A percentile compares a stretch with the other conserved stretches of the same genome.
These are phyloP conservation scores for Hypomecis atomaria DNA, from an alignment of 2,888 invertebrate genomes.

Conservation along the genomic window DNA sequence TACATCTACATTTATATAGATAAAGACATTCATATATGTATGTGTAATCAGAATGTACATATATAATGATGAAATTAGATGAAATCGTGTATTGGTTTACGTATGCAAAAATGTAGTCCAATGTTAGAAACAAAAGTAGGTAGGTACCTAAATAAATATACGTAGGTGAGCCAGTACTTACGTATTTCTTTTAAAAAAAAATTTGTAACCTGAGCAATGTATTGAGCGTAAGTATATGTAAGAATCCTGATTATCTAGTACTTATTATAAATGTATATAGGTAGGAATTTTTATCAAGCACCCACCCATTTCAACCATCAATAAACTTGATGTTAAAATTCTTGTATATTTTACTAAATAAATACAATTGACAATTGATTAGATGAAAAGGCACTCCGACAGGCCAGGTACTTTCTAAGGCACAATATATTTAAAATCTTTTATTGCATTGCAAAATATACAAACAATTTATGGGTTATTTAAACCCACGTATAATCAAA, in stretches of 20 bases:
- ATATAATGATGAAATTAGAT: too few relatives aligned
- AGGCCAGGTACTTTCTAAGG: slow-evolving; percentile 36
- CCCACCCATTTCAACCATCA: slow-evolving; percentile 1
- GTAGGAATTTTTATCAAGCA: neutral
- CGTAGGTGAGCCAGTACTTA: neutral
- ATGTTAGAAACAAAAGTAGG: neutral
- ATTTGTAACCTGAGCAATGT: slow-evolving; percentile 22
- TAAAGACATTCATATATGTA: too few relatives aligned
- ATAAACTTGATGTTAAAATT: slow-evolving; percentile 30
- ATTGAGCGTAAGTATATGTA: slow-evolving; percentile 30
- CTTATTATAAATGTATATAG: slow-evolving; percentile 4
- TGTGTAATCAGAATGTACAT: too few relatives aligned
- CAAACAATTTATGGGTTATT: slow-evolving; percentile 2
- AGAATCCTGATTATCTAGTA: neutral
- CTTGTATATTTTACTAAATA: slow-evolving; percentile 31
- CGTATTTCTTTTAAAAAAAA: neutral
- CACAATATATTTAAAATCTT: slow-evolving; percentile 17
- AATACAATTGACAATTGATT: slow-evolving; percentile 32
- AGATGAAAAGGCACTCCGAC: slow-evolving; percentile 41
- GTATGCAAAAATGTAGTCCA: too few relatives aligned
- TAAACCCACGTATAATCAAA: neutral
- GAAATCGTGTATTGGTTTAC: too few relatives aligned
- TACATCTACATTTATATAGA: too few relatives aligned
- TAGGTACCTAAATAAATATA: neutral
- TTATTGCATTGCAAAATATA: slow-evolving; percentile 23